These are phyloP conservation scores for Hippopotamyrus pictus DNA, from an alignment of 2,797 vertebrate species.

Conservation along the genomic window DNA sequence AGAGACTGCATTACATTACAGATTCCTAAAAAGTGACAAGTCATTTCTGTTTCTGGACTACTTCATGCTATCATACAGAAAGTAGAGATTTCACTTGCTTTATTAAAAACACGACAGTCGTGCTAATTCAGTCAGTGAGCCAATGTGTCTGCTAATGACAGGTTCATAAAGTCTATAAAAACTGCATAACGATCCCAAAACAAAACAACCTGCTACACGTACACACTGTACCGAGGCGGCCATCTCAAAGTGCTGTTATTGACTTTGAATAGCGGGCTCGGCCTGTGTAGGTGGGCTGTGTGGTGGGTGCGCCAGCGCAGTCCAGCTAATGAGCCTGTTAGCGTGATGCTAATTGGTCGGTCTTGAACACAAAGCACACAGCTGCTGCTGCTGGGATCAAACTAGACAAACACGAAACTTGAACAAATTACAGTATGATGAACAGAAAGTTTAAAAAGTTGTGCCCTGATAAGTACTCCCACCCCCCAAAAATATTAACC, in stretches of 20 bases:
- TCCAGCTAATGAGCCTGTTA: not conserved
- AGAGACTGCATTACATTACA: not conserved
- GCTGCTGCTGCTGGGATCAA: not conserved
- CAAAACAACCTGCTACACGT: not conserved
- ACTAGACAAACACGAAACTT: not conserved
- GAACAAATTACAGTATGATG: not conserved
- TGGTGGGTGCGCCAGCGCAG: not conserved
- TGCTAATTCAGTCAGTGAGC: not conserved
- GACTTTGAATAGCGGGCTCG: not conserved
- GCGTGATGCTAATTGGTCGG: not conserved
- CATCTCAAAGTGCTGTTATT: not conserved
- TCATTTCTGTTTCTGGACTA: not conserved
- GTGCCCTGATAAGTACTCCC: not conserved
- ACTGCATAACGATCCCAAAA: not conserved
- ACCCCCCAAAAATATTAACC: not conserved
- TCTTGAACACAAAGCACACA: not conserved
- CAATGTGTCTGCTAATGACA: not conserved
- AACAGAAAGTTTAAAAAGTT: constrained; percentile 1
- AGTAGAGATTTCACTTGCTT: constrained; percentile 1
- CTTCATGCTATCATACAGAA: not conserved
- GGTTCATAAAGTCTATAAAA: not conserved
- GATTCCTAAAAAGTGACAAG: not conserved
- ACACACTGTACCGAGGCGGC: not conserved
- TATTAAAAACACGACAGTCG: not conserved
- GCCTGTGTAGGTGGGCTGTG: not conserved